Evolutionary conservation across 2,113 vertebrate species (phyloP).

Genomic region (Sturnira hondurensis): DNA sequence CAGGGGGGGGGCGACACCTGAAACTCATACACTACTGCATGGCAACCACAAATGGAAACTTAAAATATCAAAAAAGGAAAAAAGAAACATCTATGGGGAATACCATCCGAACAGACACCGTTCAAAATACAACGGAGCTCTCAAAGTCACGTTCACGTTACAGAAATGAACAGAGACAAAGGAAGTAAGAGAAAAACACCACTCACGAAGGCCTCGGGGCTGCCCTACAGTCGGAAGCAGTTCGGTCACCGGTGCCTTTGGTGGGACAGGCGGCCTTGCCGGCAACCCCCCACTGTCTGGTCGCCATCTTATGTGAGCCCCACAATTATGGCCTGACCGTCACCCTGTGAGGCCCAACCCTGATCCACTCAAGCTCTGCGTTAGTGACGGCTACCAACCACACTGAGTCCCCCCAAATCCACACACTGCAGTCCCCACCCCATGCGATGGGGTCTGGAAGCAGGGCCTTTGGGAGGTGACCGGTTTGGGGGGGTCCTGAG

Average conservation of each 20-base stretch:
- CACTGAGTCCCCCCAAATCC: background rate
- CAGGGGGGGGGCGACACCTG: background rate
- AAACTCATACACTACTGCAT: background rate
- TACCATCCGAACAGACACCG: background rate
- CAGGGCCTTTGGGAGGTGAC: background rate
- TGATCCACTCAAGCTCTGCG: background rate
- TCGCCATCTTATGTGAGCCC: background rate
- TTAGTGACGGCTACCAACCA: background rate
- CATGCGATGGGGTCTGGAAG: background rate
- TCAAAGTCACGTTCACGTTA: background rate
- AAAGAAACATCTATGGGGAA: background rate
- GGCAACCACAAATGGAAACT: background rate
- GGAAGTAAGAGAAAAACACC: background rate
- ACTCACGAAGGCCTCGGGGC: background rate
- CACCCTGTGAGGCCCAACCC: background rate
- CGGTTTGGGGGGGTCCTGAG: background rate
- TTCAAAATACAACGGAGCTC: background rate
- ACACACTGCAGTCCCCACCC: background rate
- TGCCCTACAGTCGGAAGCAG: background rate
- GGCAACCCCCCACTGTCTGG: background rate
- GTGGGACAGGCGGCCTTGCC: background rate
- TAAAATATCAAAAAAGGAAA: background rate
- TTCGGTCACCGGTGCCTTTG: background rate
- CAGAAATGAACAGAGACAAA: background rate
- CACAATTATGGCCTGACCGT: background rate